Base-by-base conservation (phyloP, 2,888 invertebrate genomes). In the Yponomeuta malinellus region DNA sequence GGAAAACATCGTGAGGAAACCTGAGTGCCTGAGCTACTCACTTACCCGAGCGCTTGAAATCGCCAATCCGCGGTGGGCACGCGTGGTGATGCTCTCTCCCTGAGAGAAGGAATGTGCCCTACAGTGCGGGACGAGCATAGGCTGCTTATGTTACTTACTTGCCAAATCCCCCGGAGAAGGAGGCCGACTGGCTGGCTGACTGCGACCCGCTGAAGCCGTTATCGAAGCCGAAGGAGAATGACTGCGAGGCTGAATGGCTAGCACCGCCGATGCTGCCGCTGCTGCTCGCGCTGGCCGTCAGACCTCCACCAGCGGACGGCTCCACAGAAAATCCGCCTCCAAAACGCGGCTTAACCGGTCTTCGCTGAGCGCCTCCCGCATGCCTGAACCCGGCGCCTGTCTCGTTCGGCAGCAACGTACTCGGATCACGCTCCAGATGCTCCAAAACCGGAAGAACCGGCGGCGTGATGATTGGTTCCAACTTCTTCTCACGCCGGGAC, bases 141-240 rank as follows among this genome's bases (percentile, higher is more conserved):
- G 23, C 23, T 23, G 23, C 23, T 23, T 23, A 23, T 23, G 1
- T 59, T 75, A 75, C 88, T 85, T 78, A 92, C 92, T 88, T 87
- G 79, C 89, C 88, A 73, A 91, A 90, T 72, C 90, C 89, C 77
- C 87, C 88, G 77, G 87, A 88, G 77, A 92, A 91, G 8, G 92
- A 90, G 0, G 92, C 84, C 10, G 93, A 84, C 74, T 92, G 91
- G 72, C 92, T 93, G 43, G 91, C 91, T 1, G 93, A 89, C 64
- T 93, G 93, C 3, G 92, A 92, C 43, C 89, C 88, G 75, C 92
- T 90, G 79, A 92, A 92, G 10, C 92, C 92, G 74, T 92, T 87
- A 71, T 85, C 89, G 75, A 90, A 91, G n/a, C 92, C 92, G 71
- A 92, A 89, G 0, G 90, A 87, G 77, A 92, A 89, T 0, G 91